Base-by-base conservation (phyloP, 2,113 vertebrate genomes). In the Sebastes schlegelii region DNA sequence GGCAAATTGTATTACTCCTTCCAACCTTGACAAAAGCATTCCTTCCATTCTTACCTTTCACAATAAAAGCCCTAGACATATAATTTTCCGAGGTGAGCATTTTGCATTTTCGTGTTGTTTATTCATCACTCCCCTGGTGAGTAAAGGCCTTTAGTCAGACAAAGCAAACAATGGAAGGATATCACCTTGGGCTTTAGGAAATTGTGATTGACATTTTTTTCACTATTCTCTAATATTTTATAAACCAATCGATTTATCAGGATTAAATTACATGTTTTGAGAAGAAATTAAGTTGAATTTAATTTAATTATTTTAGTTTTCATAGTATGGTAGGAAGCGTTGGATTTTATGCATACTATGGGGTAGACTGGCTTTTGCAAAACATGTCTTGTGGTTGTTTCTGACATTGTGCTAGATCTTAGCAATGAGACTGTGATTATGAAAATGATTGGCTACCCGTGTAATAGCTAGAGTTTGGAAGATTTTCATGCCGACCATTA, bases 371-470 rank as follows among this genome's bases (percentile, higher is more conserved):
- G 51, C 23, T 13, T 70, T n/a, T 51, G 43, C 21, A 63, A 78
- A 83, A 74, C 73, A 68, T 60, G 23, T 45, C 48, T 60, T 67
- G 17, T 60, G 57, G 60, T 81, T 71, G 45, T 23, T 72, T 45
- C 42, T 60, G 48, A 63, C 52, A 73, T 80, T 68, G 63, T 45
- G 17, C 14, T 19, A 34, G 69, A 40, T 10, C 42, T 77, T 68
- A n/a, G 57, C 62, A 34, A 26, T 51, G 7, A 48, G 52, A 1
- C 4, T 17, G n/a, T 43, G 19, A 49, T 45, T 40, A 21, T 74
- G 49, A 65, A 64, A 79, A 40, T 60, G 16, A 51, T 74, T 72
- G 26, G 55, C 42, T 66, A 2, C 19, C 54, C 4, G 17, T 72
- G 55, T 73, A 51, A 81, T 21, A 60, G 34, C 23, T 11, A 16